Evolutionary conservation across 1,140 invertebrate species (phyloP), one percentile per base, ranked within the genome.

Genomic region (Atta texana): DNA sequence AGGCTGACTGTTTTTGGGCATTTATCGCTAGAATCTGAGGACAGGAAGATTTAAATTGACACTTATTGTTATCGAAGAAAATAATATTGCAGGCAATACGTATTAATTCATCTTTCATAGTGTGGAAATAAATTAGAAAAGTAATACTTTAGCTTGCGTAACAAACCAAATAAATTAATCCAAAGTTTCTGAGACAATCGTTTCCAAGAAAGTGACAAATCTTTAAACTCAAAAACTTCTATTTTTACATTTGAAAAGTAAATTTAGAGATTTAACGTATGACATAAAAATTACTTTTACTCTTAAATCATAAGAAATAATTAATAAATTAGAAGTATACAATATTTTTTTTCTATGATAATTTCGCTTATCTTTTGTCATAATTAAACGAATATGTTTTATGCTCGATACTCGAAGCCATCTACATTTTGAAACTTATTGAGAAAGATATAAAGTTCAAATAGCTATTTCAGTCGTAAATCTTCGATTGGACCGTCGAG

Each of bases 361-460:
- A 72, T 61, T 31, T 77, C 39, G 2, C 24, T 64, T 82, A 72
- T 59, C 34, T 49, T n/a, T 28, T 31, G 21, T 44, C 5, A 18
- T 10, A 69, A 57, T 55, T 81, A 69, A 55, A 49, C 3, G 59
- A 78, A 5, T 21, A 78, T 44, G 34, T 76, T 39, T 44, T 3
- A 16, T 14, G 57, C 16, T 49, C 75, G 71, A 89, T 84, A 78
- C 77, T 84, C 39, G 44, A 72, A 77, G 77, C 57, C 72, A 74
- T 68, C 66, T 82, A 75, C 88, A 89, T 89, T 87, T 77, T 63
- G 31, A 14, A 90, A 89, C 69, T 90, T 78, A 59, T 59, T 84
- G 1, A 24, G 16, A 44, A 74, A 89, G 88, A 90, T 89, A 89
- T 90, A 90, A 90, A 90, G 88, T 90, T 90, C 89, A 74, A 89